phyloP scores from a whole-genome alignment of 2,888 invertebrate genomes.

The Lepidonotus clava region DNA sequence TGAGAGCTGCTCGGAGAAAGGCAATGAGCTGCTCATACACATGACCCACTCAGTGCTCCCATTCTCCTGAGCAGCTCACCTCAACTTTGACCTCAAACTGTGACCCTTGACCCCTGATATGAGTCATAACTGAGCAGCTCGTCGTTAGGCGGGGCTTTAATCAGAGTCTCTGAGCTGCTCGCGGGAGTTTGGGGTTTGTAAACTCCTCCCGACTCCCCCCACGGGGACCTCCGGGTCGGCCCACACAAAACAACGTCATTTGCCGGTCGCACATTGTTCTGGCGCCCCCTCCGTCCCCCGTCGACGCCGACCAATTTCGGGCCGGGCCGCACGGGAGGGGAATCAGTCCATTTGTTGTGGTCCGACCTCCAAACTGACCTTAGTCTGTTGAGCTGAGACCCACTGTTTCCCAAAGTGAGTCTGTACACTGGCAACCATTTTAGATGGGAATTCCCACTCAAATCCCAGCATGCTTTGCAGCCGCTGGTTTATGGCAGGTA shows the following conservation, averaged over 20 bases:
- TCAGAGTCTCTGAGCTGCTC: not conserved
- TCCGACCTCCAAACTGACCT: too few relatives aligned
- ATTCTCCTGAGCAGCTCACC: not conserved
- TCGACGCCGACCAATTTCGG: not conserved
- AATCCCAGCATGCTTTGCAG: too few relatives aligned
- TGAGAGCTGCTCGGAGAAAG: not conserved
- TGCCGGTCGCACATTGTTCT: not conserved
- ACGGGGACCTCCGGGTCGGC: not conserved
- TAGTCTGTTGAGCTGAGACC: too few relatives aligned
- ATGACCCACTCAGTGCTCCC: not conserved
- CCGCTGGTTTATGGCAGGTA: too few relatives aligned
- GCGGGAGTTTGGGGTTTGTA: not conserved
- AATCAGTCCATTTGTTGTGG: conserved; percentile 19
- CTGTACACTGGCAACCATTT: too few relatives aligned
- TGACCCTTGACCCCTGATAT: not conserved
- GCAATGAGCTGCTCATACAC: conserved; percentile 9
- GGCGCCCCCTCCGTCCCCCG: not conserved
- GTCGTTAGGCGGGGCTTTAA: conserved; percentile 16
- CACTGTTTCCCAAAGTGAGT: too few relatives aligned
- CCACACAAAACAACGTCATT: not conserved
- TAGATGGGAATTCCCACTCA: too few relatives aligned
- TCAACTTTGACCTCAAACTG: too few relatives aligned
- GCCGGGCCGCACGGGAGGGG: not conserved
- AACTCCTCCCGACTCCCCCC: not conserved
- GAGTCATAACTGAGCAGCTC: conserved; percentile 23